These are phyloP conservation scores for Pemphredon lugubris DNA, from an alignment of 2,888 invertebrate genomes.

Conservation along the genomic window DNA sequence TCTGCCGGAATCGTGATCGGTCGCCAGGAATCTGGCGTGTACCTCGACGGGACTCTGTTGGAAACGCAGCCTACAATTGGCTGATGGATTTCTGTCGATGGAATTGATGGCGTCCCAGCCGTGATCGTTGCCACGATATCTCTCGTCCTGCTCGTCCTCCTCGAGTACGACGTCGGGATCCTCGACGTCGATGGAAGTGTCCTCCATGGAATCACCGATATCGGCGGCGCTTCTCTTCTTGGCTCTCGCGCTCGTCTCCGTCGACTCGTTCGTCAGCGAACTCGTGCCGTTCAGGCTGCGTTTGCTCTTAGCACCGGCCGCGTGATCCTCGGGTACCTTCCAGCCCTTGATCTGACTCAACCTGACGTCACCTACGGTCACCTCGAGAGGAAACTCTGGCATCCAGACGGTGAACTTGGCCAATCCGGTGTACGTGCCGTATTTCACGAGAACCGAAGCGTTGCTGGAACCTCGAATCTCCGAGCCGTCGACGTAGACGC, in stretches of 20 bases:
- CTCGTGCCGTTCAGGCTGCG: constrained; percentile 73
- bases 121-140: constrained; percentile 73
- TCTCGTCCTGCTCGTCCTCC: constrained; percentile 69
- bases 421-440: constrained; percentile 93
- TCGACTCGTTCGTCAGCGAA: constrained; percentile 6
- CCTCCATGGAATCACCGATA: constrained; percentile 60
- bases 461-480: constrained; percentile 97
- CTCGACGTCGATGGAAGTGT: constrained; percentile 81
- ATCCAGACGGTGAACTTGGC: constrained; percentile 97
- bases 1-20: constrained; percentile 95
- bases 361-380: constrained; percentile 93
- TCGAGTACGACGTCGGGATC: constrained; percentile 70
- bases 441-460: constrained; percentile 95
- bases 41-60: constrained; percentile 97
- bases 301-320: constrained; percentile 78
- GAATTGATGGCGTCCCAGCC: constrained; percentile 76
- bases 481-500: constrained; percentile 97
- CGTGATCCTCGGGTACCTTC: constrained; percentile 92
- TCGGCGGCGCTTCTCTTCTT: constrained; percentile 75
- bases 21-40: constrained; percentile 94
- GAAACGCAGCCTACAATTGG: constrained; percentile 89
- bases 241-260: constrained; percentile 34
- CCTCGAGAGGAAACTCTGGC: constrained; percentile 96
- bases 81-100: constrained; percentile 71
- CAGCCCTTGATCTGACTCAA: constrained; percentile 97